These are phyloP conservation scores for Ambastaia sidthimunki DNA, from an alignment of 2,797 vertebrate genomes.

Conservation along the genomic window DNA sequence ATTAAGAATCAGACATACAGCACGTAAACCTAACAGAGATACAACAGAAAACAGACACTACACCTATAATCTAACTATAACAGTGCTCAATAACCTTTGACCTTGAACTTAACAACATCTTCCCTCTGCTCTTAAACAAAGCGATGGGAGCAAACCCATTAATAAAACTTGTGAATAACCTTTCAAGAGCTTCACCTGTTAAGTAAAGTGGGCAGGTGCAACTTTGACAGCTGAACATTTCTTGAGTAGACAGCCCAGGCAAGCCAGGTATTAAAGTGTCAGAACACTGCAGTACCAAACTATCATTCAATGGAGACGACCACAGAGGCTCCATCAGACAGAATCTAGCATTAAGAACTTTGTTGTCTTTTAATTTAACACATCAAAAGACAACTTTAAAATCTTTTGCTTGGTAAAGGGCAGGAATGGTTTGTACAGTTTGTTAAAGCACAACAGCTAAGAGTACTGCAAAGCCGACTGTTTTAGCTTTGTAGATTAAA, in stretches of 20 bases:
- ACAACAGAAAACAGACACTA: constrained; percentile 28
- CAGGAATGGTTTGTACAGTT: constrained; percentile 8
- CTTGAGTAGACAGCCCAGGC: constrained; percentile 24
- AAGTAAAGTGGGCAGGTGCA: constrained; percentile 40
- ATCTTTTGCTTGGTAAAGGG: constrained; percentile 18
- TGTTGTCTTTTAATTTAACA: constrained; percentile 33
- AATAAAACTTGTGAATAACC: constrained; percentile 51
- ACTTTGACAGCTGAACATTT: constrained; percentile 42
- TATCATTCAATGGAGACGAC: constrained; percentile 37
- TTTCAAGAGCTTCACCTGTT: constrained; percentile 46
- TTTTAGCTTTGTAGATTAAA: background rate
- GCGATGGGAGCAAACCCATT: constrained; percentile 34
- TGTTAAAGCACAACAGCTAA: constrained; percentile 8
- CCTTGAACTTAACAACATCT: constrained; percentile 48
- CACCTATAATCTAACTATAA: constrained; percentile 33
- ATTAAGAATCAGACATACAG: constrained; percentile 30
- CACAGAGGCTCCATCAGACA: constrained; percentile 29
- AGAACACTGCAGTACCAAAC: constrained; percentile 45
- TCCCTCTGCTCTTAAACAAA: constrained; percentile 24
- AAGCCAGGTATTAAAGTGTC: constrained; percentile 53
- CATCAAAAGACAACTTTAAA: constrained; percentile 24
- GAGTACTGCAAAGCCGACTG: background rate
- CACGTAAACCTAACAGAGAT: constrained; percentile 13
- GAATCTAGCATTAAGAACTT: constrained; percentile 33
- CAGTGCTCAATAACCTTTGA: constrained; percentile 26